Evolutionary conservation across 1,140 invertebrate genomes (phyloP), one percentile per base, ranked within the genome.

Genomic region (Cotesia vestalis): DNA sequence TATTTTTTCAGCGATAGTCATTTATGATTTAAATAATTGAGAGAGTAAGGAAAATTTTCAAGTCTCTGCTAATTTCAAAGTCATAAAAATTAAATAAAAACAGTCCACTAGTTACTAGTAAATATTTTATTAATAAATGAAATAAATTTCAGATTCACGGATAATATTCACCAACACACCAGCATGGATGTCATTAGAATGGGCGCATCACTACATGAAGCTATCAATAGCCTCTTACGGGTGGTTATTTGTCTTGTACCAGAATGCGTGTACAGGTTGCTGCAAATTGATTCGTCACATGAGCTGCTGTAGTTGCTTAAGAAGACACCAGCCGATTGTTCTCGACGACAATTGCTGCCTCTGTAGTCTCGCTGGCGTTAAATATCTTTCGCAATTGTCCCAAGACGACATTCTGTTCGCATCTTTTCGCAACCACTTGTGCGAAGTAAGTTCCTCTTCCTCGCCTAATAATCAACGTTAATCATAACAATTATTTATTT

Each of bases 261-360:
- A 90, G 34, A 90, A 95, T 79, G 90, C 90, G 66, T 91, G 91
- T 72, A 92, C 91, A 5, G 93, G 93, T 4, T 89, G 94, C 63
- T 95, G 92, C 85, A 90, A 91, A 78, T 83, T 96, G 52, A 87
- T 92, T 69, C 85, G 88, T 5, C 89, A 92, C 75, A 88, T 93
- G 75, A 91, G 90, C 4, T 94, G 92, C 79, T 94, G 93, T 81
- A 90, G 91, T 67, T 94, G 93, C 80, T 90, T 89, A 77, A 92
- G 91, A 75, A 85, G 88, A 38, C 91, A 93, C 79, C 90, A 91
- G 52, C 91, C 90, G 11, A 87, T 91, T 73, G 91, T 96, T 8
- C 87, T 91, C 8, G 93, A 94, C 71, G 95, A 97, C 85, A 97
- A 98, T 86, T 96, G 94, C 84, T 98, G 95, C 81, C 86, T 94